Evolutionary conservation across 2,888 invertebrate genomes (phyloP), one percentile per base, ranked within the genome.

Genomic region (Ariolimax columbianus): DNA sequence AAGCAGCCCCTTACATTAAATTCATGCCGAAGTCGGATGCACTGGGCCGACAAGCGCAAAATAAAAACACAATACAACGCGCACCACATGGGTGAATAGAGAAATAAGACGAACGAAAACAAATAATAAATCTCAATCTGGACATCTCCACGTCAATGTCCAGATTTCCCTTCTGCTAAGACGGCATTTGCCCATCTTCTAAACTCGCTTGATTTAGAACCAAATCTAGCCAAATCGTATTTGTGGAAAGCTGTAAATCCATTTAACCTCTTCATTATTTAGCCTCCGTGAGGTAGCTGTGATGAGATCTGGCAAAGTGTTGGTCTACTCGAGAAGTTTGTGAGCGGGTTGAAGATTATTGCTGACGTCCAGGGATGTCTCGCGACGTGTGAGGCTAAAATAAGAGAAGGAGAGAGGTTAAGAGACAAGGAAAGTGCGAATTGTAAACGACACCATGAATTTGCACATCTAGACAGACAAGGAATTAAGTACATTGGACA

Each of bases 211-310:
- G 68, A 79, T 79, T 66, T 43, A 40, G 33, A 66, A 17, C n/a
- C 66, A 79, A 66, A 79, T 63, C 79, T 43, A 43, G 79, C 66
- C 79, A 79, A 66, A 79, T 79, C 79, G 66, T 40, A 79, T 79
- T 79, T 68, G 43, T 30, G 68, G 30, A 30, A 19, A 23, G 26
- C 23, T 55, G 30, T 79, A 66, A 79, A 63, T 63, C 43, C 68
- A 79, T 79, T 79, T 79, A 66, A 43, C 63, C 79, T 47, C 43
- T 43, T 66, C 79, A 36, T 79, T 66, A 66, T 79, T 79, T 66
- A 40, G 79, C 40, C 40, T 17, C 14, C 19, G 30, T 40, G 68
- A 26, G 47, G 26, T 17, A n/a, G 0, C 14, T 0, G 3, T 77
- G 77, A 77, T 77, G 26, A 59, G 63, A n/a, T 77, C 77, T 63